phyloP scores from a whole-genome alignment of 2,797 vertebrate species.

The Squalus acanthias region DNA sequence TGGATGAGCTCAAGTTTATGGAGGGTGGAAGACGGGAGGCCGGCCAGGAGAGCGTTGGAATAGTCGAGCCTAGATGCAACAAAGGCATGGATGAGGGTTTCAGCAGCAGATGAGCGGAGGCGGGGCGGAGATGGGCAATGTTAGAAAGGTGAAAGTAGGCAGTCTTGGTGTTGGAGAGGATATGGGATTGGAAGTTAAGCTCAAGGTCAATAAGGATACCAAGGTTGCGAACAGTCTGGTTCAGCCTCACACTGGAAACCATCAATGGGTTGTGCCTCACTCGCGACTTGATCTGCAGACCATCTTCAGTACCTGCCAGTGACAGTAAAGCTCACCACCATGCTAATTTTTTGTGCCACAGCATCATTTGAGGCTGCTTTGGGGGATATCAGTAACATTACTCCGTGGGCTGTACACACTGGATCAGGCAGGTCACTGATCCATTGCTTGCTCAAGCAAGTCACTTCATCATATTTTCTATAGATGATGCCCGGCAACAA shows the following conservation, averaged over 20 bases:
- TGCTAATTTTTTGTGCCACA: not conserved
- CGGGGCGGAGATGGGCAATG: no score
- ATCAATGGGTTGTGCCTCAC: no score
- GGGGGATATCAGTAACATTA: not conserved
- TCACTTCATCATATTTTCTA: not conserved
- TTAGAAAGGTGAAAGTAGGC: no score
- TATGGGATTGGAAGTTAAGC: no score
- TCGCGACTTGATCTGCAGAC: not conserved
- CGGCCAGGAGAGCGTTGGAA: no score
- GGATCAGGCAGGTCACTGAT: not conserved
- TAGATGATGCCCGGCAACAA: not conserved
- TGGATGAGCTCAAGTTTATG: no score
- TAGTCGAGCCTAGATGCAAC: no score
- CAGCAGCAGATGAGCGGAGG: no score
- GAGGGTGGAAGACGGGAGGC: no score
- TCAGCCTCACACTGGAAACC: not conserved
- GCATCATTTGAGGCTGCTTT: not conserved
- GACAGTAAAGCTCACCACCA: not conserved
- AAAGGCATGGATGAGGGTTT: no score
- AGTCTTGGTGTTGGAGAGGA: no score
- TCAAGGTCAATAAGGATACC: not conserved
- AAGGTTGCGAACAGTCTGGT: not conserved
- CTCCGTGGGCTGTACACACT: no score
- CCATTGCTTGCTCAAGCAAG: not conserved
- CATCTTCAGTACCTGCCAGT: not conserved